Evolutionary conservation across 1,140 invertebrate genomes (phyloP).

Genomic region (Drosophila sucinea): DNA sequence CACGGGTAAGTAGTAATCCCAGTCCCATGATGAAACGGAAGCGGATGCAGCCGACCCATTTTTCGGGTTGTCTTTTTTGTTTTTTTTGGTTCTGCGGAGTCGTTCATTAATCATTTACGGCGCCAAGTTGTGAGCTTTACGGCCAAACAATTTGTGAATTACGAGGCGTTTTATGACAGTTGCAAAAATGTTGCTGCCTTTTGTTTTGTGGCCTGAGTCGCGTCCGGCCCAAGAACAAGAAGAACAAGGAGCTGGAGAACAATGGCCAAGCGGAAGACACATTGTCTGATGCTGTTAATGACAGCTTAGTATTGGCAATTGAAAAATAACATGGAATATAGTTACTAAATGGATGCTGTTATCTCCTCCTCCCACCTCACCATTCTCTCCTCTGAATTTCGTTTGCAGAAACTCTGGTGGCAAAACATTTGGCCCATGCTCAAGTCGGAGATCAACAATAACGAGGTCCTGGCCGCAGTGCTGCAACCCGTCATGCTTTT

Average conservation of each 20-base stretch:
- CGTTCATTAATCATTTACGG: constrained; percentile 67
- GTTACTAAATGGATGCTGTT: constrained; percentile 39
- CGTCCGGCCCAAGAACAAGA: too few species aligned
- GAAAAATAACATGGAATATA: constrained; percentile 44
- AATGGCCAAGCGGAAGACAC: constrained; percentile 26
- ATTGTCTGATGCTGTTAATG: constrained; percentile 51
- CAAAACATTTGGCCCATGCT: constrained; percentile 96
- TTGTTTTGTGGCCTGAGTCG: constrained; percentile 1
- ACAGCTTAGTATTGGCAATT: constrained; percentile 51
- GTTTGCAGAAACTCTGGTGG: constrained; percentile 96
- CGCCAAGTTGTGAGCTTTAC: constrained; percentile 61
- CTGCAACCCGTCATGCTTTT: constrained; percentile 94
- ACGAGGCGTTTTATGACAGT: constrained; percentile 68
- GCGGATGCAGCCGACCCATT: constrained; percentile 39
- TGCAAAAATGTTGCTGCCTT: constrained; percentile 49
- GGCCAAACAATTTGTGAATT: constrained; percentile 73
- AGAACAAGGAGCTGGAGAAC: neutral
- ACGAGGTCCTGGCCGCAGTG: constrained; percentile 94
- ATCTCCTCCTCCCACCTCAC: constrained; percentile 3
- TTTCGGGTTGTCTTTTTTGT: constrained; percentile 11
- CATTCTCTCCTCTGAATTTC: constrained; percentile 36
- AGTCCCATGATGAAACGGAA: constrained; percentile 24
- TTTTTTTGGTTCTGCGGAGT: constrained; percentile 32
- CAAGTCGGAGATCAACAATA: constrained; percentile 91
- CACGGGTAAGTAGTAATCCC: constrained; percentile 88